Conservation (phyloP, 2,113 vertebrate species). For the Procavia capensis region DNA sequence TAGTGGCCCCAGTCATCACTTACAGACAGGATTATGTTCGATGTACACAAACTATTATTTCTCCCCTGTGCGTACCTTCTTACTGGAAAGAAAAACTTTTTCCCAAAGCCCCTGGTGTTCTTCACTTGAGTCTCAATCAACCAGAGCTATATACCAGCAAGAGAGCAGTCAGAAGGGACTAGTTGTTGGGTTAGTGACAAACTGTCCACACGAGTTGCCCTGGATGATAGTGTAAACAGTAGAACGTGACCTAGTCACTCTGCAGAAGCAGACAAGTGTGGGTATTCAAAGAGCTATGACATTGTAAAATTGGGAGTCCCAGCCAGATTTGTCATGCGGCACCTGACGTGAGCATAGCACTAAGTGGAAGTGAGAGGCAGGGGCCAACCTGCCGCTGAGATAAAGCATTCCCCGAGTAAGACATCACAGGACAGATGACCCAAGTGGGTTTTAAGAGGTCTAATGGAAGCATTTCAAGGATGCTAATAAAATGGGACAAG, state of each 20-base stretch:
- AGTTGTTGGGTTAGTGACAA: not conserved
- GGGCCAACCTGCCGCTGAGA: not conserved
- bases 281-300: not conserved
- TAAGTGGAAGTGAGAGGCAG: not conserved
- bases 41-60: not conserved
- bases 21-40: not conserved
- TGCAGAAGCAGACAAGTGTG: not conserved
- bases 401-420: not conserved
- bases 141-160: not conserved
- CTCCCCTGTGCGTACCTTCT: not conserved
- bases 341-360: not conserved
- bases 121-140: not conserved
- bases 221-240: not conserved
- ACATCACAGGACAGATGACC: not conserved
- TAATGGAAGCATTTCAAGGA: not conserved
- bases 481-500: not conserved
- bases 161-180: not conserved
- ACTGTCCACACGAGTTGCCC: not conserved
- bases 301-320: not conserved
- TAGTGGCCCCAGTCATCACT: not conserved
- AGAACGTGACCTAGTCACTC: not conserved
- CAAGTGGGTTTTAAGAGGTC: not conserved
- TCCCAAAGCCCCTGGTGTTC: not conserved
- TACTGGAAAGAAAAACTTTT: not conserved
- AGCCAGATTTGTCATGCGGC: not conserved